phyloP scores from a whole-genome alignment of 1,140 invertebrate species.

The Trypoxylus dichotomus region DNA sequence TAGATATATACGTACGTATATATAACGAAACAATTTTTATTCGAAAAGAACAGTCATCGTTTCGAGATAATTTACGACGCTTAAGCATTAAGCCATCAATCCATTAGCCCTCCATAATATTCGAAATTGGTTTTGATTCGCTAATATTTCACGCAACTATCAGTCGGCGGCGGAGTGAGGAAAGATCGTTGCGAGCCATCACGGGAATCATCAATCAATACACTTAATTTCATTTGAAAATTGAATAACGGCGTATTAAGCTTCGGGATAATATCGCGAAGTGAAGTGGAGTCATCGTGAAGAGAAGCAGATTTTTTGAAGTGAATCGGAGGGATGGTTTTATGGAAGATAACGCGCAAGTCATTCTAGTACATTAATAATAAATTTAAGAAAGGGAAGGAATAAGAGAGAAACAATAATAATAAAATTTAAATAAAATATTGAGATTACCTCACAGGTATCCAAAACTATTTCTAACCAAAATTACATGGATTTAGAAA shows the following conservation, averaged over 20 bases:
- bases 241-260: slow-evolving; percentile 39
- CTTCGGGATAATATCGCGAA: slow-evolving; percentile 31
- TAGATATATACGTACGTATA: no score
- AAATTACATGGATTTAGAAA: no score
- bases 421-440: no score
- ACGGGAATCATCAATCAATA: slow-evolving; percentile 40
- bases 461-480: no score
- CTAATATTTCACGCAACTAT: slow-evolving; percentile 37
- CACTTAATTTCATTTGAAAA: slow-evolving; percentile 41
- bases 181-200: slow-evolving; percentile 22
- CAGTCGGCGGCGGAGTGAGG: slow-evolving; percentile 30
- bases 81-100: slow-evolving; percentile 39
- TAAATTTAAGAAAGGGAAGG: no score
- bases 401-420: no score
- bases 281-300: slow-evolving; percentile 36
- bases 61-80: neutral
- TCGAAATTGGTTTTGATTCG: slow-evolving; percentile 25
- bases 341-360: slow-evolving; percentile 41
- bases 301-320: slow-evolving; percentile 38
- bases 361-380: slow-evolving; percentile 27
- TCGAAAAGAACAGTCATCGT: neutral
- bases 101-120: slow-evolving; percentile 38
- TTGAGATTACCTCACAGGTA: no score
- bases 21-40: neutral
- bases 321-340: slow-evolving; percentile 30